These are phyloP conservation scores for Trachurus trachurus DNA, from an alignment of 2,797 vertebrate genomes.

Conservation along the genomic window DNA sequence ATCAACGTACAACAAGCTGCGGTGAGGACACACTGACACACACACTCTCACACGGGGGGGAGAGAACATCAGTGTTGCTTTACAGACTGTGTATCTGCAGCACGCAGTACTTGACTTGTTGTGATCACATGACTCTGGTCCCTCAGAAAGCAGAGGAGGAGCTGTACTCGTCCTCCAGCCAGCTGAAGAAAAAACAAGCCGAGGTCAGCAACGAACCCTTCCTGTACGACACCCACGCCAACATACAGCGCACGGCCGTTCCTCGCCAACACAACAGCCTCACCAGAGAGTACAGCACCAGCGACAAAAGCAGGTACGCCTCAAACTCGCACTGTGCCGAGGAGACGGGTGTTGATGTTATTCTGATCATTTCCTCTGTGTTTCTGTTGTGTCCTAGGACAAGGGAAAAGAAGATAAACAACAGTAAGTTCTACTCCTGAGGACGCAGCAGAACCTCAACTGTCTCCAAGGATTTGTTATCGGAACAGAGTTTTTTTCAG, in stretches of 20 bases:
- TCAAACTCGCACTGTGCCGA: too few species aligned
- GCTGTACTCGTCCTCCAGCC: constrained; percentile 93
- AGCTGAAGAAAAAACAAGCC: constrained; percentile 89
- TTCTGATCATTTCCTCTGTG: not conserved
- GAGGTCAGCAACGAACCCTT: constrained; percentile 88
- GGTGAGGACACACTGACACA: constrained; percentile 82
- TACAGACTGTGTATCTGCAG: too few species aligned
- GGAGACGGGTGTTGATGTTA: too few species aligned
- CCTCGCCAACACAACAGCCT: constrained; percentile 82
- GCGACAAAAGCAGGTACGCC: constrained; percentile 87
- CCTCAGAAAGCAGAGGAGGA: constrained; percentile 91
- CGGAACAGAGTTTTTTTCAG: not conserved
- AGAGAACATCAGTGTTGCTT: not conserved
- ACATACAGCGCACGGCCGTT: constrained; percentile 75
- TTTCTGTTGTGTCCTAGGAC: constrained; percentile 81
- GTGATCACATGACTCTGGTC: not conserved
- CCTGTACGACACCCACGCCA: constrained; percentile 90
- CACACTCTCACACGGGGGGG: too few species aligned
- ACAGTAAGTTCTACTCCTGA: constrained; percentile 96
- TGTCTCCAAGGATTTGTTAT: not conserved
- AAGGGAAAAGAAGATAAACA: constrained; percentile 93
- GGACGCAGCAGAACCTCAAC: not conserved
- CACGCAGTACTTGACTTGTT: not conserved
- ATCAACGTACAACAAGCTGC: constrained; percentile 89
- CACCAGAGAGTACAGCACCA: constrained; percentile 86